Conservation (phyloP, 2,113 vertebrate species). For the Semnopithecus entellus region DNA sequence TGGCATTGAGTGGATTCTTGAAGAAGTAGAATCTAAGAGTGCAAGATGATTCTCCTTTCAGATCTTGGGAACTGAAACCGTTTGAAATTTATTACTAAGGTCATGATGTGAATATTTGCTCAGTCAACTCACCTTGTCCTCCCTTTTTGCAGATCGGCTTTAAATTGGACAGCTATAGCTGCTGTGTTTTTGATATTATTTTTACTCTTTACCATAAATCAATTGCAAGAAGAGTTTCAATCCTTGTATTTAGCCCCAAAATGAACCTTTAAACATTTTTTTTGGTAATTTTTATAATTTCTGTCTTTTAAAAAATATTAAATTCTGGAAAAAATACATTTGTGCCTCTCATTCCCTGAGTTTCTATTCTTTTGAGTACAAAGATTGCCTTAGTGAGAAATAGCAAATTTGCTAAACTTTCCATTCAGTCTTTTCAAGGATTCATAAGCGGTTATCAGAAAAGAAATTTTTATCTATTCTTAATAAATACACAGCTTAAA, state of each 20-base stretch:
- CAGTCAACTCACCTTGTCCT: constrained; percentile 2
- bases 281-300: constrained; percentile 72
- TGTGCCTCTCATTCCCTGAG: neutral
- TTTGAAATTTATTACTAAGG: neutral
- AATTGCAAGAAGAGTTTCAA: constrained; percentile 40
- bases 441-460: constrained; percentile 26
- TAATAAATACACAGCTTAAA: constrained; percentile 10
- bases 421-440: neutral
- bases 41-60: constrained; percentile 59
- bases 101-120: constrained; percentile 44
- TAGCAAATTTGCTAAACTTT: neutral
- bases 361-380: neutral
- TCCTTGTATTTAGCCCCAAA: neutral
- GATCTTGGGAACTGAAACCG: constrained; percentile 18
- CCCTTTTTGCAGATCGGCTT: neutral
- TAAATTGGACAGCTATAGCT: neutral
- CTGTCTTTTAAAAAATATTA: constrained; percentile 59
- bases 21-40: constrained; percentile 86
- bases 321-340: constrained; percentile 34
- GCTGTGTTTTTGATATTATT: constrained; percentile 11
- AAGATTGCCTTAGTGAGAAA: neutral
- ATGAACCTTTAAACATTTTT: constrained; percentile 50
- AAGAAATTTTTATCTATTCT: constrained; percentile 15
- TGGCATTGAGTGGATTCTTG: constrained; percentile 94
- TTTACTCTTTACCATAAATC: constrained; percentile 55